phyloP scores from a whole-genome alignment of 2,888 invertebrate genomes.

The Mesorhabditis belari region DNA sequence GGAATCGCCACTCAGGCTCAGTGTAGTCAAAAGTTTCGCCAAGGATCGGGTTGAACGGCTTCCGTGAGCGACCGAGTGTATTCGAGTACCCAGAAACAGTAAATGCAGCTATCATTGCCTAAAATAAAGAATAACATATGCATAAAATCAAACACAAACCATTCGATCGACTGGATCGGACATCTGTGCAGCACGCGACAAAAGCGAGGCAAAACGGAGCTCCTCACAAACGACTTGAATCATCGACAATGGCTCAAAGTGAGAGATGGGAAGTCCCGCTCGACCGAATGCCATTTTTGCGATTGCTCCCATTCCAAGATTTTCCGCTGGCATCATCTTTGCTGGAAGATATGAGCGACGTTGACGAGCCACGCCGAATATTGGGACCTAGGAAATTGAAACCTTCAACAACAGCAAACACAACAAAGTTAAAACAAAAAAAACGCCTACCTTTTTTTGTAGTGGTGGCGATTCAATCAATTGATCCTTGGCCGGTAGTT shows the following conservation, averaged over 20 bases:
- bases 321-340: conserved; percentile 6
- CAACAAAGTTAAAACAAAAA: too few relatives aligned
- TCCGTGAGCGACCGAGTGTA: conserved; percentile 86
- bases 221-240: conserved; percentile 73
- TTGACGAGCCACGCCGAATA: neutral
- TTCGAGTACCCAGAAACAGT: conserved; percentile 87
- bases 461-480: too few relatives aligned
- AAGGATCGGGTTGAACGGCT: conserved; percentile 89
- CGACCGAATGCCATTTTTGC: neutral
- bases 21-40: conserved; percentile 93
- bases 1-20: conserved; percentile 84
- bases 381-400: neutral
- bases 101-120: conserved; percentile 72
- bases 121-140: conserved; percentile 11
- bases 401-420: too few relatives aligned
- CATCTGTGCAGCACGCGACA: neutral
- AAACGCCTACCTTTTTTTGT: too few relatives aligned
- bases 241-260: conserved; percentile 95
- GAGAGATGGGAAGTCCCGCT: conserved; percentile 67
- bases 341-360: conserved; percentile 5
- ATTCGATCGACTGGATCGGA: neutral
- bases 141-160: too few relatives aligned
- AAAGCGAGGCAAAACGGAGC: conserved; percentile 63
- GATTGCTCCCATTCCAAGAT: neutral
- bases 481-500: too few relatives aligned